A percentile compares a stretch with the other conserved stretches of the same genome.
Conservation (phyloP, 2,113 vertebrate genomes). For the Phoenicopterus ruber region DNA sequence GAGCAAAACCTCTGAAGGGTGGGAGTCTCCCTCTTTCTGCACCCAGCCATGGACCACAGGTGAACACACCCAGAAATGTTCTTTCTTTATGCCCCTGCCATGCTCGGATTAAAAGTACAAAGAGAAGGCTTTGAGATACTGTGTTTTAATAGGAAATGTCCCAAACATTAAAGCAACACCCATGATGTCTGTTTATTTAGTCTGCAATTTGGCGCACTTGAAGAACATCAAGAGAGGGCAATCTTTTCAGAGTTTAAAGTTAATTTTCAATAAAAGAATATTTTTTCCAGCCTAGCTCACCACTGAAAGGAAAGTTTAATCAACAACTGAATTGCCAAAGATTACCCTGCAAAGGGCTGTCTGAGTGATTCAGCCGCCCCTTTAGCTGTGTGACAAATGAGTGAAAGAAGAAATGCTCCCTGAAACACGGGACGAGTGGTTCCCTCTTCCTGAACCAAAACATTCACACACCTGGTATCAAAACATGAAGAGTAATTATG, state of each 20-base stretch:
- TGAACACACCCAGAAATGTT: background rate
- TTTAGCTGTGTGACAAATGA: background rate
- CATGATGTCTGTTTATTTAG: background rate
- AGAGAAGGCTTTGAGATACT: background rate
- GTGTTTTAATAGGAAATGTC: background rate
- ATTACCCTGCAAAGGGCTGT: background rate
- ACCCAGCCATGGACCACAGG: background rate
- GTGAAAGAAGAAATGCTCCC: background rate
- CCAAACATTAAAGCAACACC: background rate
- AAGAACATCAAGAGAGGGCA: background rate
- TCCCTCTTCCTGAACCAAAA: background rate
- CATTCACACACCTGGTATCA: background rate
- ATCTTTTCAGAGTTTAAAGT: background rate
- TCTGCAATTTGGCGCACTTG: background rate
- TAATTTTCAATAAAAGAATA: background rate
- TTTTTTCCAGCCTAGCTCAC: background rate
- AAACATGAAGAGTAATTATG: background rate
- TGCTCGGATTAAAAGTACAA: background rate
- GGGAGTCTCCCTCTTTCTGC: background rate
- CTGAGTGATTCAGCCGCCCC: background rate
- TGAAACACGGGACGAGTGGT: background rate
- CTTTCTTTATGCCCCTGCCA: background rate
- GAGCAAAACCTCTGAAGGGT: background rate
- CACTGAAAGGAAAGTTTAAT: background rate
- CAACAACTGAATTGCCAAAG: background rate